These are phyloP conservation scores for Phoenoteleia sp. DNA, from an alignment of 2,888 invertebrate genomes.

Conservation along the genomic window DNA sequence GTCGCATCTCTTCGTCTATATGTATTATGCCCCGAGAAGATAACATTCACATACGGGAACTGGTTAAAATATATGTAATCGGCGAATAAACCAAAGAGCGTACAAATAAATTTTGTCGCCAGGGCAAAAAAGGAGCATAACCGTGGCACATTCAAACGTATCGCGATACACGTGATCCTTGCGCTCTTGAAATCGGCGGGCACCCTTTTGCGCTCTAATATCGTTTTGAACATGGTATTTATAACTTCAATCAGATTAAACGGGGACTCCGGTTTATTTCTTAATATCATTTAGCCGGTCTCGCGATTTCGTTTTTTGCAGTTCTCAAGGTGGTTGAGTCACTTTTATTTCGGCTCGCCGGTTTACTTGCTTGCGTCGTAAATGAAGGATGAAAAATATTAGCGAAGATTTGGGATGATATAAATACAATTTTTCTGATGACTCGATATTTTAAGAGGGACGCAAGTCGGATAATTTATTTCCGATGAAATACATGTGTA, in stretches of 20 bases:
- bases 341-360: not conserved
- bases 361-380: not conserved
- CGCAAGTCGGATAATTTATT: too few relatives aligned
- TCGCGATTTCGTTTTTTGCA: not conserved
- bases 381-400: not conserved
- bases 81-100: not conserved
- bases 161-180: too few relatives aligned
- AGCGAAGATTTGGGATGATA: too few relatives aligned
- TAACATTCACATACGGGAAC: slow-evolving; percentile 56
- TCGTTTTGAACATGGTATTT: slow-evolving; percentile 9
- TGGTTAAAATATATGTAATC: slow-evolving; percentile 41
- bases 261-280: not conserved
- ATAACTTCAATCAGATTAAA: slow-evolving; percentile 5
- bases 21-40: slow-evolving; percentile 54
- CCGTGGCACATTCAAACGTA: slow-evolving; percentile 39
- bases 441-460: too few relatives aligned
- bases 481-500: too few relatives aligned
- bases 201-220: slow-evolving; percentile 7
- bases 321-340: not conserved
- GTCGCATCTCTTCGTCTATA: slow-evolving; percentile 57
- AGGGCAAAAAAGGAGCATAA: slow-evolving; percentile 33
- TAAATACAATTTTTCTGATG: too few relatives aligned
- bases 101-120: slow-evolving; percentile 48
- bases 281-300: not conserved
- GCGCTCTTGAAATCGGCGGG: slow-evolving; percentile 10